These are phyloP conservation scores for Oncorhynchus nerka DNA, from an alignment of 2,113 vertebrate species.

Conservation along the genomic window DNA sequence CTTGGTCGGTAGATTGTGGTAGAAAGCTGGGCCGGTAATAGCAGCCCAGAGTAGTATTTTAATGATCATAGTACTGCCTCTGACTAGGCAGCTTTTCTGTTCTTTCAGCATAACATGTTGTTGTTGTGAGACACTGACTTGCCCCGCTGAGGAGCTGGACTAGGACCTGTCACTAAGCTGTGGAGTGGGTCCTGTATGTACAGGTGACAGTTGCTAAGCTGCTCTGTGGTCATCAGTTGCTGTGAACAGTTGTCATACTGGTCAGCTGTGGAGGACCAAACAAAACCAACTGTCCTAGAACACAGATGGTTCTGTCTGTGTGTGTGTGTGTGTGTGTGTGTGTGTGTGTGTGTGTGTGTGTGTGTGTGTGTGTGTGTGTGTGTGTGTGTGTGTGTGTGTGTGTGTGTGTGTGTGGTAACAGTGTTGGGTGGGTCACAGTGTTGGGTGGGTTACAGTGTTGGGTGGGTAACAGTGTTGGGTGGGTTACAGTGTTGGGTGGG, in stretches of 20 bases:
- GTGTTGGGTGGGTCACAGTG: neutral
- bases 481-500: neutral
- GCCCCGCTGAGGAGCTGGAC: no score
- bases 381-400: no score
- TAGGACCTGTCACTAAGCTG: no score
- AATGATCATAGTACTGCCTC: neutral
- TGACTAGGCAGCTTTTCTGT: no score
- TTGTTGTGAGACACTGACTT: neutral
- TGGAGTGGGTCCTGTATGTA: neutral
- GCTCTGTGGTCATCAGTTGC: conserved; percentile 16
- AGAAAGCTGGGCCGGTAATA: no score
- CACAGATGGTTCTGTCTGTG: neutral
- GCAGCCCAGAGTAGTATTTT: no score
- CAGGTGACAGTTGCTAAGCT: neutral
- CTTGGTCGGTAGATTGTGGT: no score
- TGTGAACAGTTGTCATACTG: conserved; percentile 27
- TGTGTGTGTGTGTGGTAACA: neutral
- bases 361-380: no score
- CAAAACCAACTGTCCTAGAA: conserved; percentile 2
- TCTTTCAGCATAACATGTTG: no score
- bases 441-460: no score
- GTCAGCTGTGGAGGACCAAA: conserved; percentile 18
- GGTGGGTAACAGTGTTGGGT: neutral
- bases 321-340: no score
- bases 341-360: neutral